Evolutionary conservation across 2,888 invertebrate genomes (phyloP), one percentile per base, ranked within the genome.

Genomic region (Nomada hirtipes): DNA sequence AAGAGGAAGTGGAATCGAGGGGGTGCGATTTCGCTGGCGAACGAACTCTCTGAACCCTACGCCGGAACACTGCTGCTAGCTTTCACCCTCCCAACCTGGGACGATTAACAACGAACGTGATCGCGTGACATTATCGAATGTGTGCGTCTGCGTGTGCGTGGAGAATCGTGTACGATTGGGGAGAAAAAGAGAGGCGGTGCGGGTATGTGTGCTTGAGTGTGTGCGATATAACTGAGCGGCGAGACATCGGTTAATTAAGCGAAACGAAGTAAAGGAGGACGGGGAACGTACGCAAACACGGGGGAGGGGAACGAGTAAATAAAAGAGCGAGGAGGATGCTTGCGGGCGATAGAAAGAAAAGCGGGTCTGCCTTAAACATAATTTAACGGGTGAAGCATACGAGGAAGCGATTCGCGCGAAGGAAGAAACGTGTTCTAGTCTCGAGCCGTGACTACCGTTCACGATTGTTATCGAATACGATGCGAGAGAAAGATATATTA

Each of bases 281-380:
- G 29, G 57, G 23, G 23, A 69, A 70, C n/a, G 55, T 47, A 42
- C 18, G 23, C 57, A 26, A 42, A 26, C 75, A 53, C 64, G 63
- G 29, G 47, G n/a, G 26, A 1, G 15, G 4, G n/a, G 11, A 71
- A 52, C 15, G 10, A 69, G 52, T 68, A 57, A 47, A 47, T 20
- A 13, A 20, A 69, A 53, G 26, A 42, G 60, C 44, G 29, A 18
- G 47, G 63, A n/a, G n/a, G 63, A 36, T n/a, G 18, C 42, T 52
- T 71, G 79, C 53, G 79, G 18, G 86, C 26, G 70, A 7, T 0
- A 69, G 61, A 50, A 71, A 55, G 26, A 55, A 65, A 82, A 81
- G 84, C 76, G 84, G 86, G 89, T 88, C 89, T 90, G 90, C 90
- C 91, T 89, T 89, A 91, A 87, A 82, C 20, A 59, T 79, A 77